Base-by-base conservation (phyloP, 2,113 vertebrate species). In the Tiliqua scincoides region DNA sequence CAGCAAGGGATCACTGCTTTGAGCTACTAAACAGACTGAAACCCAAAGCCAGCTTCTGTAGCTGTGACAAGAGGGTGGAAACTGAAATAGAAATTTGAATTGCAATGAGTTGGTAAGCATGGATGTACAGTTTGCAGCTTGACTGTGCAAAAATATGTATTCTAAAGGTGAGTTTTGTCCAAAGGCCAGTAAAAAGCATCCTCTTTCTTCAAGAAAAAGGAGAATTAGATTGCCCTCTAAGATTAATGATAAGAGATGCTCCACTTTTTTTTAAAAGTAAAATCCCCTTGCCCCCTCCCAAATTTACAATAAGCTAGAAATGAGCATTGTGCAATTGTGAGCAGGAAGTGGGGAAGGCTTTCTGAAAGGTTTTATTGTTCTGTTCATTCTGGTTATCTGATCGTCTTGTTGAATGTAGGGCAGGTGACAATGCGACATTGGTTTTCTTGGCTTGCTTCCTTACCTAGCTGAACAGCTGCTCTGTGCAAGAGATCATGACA, bases 281-380 rank as follows among this genome's bases (percentile, higher is more conserved):
- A 85, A 95, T 95, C 91, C 92, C 77, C 14, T 27, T 10, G 27
- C 70, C 43, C 25, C 43, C 37, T 61, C n/a, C 48, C 59, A 81
- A 73, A n/a, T 54, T 18, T 63, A 63, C 3, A 23, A 71, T 21
- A 37, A 14, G 32, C 59, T 74, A 74, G 61, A 86, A 86, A 65
- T 27, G 4, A 86, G 11, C 23, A 40, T 12, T 67, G 32, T 27
- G 67, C 7, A 35, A 20, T 32, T 37, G 91, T 83, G 90, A 87
- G 90, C 95, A 96, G 96, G 95, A 97, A 96, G 95, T 89, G 93
- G 94, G 95, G 83, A 77, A 88, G 85, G 93, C 88, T 91, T 91
- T 70, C 90, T 94, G 79, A 88, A 94, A 90, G 78, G 85, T 59
- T 89, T 91, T 91, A 87, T 75, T 91, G 89, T 40, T 0, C 87